Percentiles rank a stretch among this genome's conserved stretches.
Conservation (phyloP, 2,888 invertebrate species). For the Linnaemya tessellans region DNA sequence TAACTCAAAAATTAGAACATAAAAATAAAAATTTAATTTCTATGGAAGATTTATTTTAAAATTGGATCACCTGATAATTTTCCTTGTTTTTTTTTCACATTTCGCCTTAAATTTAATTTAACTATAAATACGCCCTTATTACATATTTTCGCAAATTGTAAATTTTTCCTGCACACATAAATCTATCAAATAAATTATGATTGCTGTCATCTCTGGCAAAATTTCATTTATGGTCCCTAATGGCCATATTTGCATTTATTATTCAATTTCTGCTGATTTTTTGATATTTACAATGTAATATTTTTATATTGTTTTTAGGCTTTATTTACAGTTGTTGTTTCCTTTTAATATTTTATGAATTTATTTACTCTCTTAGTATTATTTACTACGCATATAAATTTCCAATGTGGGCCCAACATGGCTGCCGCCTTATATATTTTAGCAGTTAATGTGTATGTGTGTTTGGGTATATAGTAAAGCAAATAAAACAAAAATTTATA, state of each 20-base stretch:
- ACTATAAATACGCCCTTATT: not conserved
- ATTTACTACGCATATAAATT: not conserved
- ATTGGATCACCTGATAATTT: no score
- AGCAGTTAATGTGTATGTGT: not conserved
- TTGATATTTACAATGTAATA: not conserved
- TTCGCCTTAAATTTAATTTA: no score
- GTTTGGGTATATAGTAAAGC: not conserved
- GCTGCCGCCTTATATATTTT: not conserved
- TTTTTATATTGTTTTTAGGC: not conserved
- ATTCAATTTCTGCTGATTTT: not conserved
- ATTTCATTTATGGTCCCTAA: not conserved
- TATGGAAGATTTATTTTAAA: no score
- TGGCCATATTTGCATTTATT: slow-evolving; percentile 1
- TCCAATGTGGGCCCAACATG: not conserved
- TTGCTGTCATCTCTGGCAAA: not conserved
- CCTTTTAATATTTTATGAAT: not conserved
- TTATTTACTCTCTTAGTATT: not conserved
- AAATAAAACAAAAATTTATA: not conserved
- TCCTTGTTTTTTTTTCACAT: no score
- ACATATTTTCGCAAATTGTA: not conserved
- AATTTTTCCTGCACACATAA: not conserved
- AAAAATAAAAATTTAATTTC: not conserved
- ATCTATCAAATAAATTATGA: not conserved
- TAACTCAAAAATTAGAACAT: not conserved
- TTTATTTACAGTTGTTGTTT: not conserved